Evolutionary conservation across 1,140 invertebrate genomes (phyloP), one percentile per base, ranked within the genome.

Genomic region (Muscidifurax raptorellus): DNA sequence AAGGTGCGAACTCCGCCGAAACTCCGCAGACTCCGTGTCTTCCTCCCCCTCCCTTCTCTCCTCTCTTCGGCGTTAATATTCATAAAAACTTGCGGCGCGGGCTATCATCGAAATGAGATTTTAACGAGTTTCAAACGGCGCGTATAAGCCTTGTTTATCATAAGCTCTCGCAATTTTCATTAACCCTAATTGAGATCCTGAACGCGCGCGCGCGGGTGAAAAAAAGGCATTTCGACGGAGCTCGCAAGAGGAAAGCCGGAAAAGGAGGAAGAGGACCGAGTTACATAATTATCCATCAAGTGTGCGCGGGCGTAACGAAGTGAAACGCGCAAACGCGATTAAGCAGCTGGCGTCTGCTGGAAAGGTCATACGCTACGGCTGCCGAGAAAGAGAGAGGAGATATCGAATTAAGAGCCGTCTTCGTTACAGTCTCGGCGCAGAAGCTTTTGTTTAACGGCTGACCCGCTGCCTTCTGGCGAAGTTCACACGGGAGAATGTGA

Each of bases 51-150:
- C n/a, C n/a, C n/a, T n/a, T n/a, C n/a, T n/a, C 18, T 27, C 13
- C 27, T 69, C 4, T 13, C 15, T 27, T 12, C 36, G 64, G 22
- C 78, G 64, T 80, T 80, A 69, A 80, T 80, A 72, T 72, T 72
- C 79, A 75, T 75, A 75, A 82, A 59, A 82, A 82, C 12, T 59
- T 64, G 27, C 15, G 18, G 7, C 25, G 25, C 25, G 25, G 7
- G 64, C 6, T 72, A 28, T 30, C 44, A 81, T 82, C 71, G 67
- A 82, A 82, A 82, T 59, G 80, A 82, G 80, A 82, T 82, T 82
- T 82, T 82, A 74, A 82, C 30, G 80, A 82, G 44, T 74, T 82
- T 82, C 69, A 75, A 80, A 82, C 52, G 79, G 44, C 67, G 27
- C 32, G 13, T 59, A 59, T 59, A 52, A 30, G 44, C 74, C 66